Conservation (phyloP, 2,888 invertebrate genomes). For the Malachius bipustulatus region DNA sequence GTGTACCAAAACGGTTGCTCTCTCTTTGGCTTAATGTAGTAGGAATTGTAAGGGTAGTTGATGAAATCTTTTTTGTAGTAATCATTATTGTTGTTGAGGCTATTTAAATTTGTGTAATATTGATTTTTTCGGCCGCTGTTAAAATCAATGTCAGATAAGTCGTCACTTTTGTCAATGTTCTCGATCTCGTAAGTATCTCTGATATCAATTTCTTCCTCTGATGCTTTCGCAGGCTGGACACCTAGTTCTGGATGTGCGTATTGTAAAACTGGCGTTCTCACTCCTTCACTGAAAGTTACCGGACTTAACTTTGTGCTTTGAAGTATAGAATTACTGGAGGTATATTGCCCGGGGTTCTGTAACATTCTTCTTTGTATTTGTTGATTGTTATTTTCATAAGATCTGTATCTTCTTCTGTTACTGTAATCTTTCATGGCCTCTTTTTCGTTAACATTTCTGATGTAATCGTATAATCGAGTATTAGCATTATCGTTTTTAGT, state of each 20-base stretch:
- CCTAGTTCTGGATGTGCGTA: slow-evolving; percentile 72
- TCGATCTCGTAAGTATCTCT: slow-evolving; percentile 24
- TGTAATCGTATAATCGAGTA: slow-evolving; percentile 51
- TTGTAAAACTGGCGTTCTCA: slow-evolving; percentile 61
- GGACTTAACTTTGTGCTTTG: slow-evolving; percentile 45
- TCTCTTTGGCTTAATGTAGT: slow-evolving; percentile 49
- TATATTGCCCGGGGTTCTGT: slow-evolving; percentile 50
- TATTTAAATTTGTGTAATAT: slow-evolving; percentile 35
- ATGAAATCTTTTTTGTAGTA: slow-evolving; percentile 45
- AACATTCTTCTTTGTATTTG: slow-evolving; percentile 62
- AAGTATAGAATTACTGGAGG: slow-evolving; percentile 52
- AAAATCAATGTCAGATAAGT: slow-evolving; percentile 17
- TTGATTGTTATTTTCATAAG: slow-evolving; percentile 41
- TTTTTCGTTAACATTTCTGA: slow-evolving; percentile 54
- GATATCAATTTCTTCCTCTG: slow-evolving; percentile 32
- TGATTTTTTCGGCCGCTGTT: slow-evolving; percentile 32
- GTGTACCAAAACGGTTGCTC: slow-evolving; percentile 60
- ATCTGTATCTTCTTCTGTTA: slow-evolving; percentile 35
- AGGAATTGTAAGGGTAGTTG: slow-evolving; percentile 44
- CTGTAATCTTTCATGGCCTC: slow-evolving; percentile 51
- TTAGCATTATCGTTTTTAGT: slow-evolving; percentile 51
- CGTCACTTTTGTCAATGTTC: slow-evolving; percentile 26
- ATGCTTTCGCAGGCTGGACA: slow-evolving; percentile 59
- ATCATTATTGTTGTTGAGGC: slow-evolving; percentile 31
- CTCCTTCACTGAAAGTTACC: slow-evolving; percentile 55